Percentiles rank a stretch among this genome's conserved stretches.
Evolutionary conservation across 2,113 vertebrate species (phyloP).

Genomic region (Peromyscus polionotus): DNA sequence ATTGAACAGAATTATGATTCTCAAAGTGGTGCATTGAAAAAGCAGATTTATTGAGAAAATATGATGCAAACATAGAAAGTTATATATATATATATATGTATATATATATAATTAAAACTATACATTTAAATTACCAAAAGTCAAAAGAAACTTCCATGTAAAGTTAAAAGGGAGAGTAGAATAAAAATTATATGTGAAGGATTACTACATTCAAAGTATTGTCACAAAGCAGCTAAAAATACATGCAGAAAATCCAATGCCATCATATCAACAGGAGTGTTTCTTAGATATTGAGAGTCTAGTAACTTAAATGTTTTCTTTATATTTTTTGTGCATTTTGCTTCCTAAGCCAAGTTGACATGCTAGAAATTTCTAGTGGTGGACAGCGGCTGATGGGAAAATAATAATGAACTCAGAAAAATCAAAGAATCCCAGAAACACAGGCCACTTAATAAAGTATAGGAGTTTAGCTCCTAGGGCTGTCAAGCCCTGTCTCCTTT

Average conservation of each 20-base stretch:
- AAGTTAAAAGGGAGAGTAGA: background rate
- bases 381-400: background rate
- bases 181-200: background rate
- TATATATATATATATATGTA: too few species aligned
- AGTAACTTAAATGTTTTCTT: background rate
- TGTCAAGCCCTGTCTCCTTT: background rate
- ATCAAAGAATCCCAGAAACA: background rate
- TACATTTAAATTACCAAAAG: background rate
- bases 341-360: background rate
- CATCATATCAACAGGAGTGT: background rate
- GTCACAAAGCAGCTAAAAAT: background rate
- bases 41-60: background rate
- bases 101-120: background rate
- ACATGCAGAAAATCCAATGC: background rate
- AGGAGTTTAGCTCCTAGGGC: background rate
- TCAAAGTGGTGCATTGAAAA: background rate
- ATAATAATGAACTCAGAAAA: conserved; percentile 1
- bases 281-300: background rate
- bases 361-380: conserved; percentile 40
- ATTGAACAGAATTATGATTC: background rate
- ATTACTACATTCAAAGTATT: background rate
- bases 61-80: background rate
- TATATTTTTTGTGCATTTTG: background rate
- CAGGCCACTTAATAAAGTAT: background rate
- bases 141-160: background rate